Base-by-base conservation (phyloP, 2,113 vertebrate species). In the Petrocephalus microphthalmus region DNA sequence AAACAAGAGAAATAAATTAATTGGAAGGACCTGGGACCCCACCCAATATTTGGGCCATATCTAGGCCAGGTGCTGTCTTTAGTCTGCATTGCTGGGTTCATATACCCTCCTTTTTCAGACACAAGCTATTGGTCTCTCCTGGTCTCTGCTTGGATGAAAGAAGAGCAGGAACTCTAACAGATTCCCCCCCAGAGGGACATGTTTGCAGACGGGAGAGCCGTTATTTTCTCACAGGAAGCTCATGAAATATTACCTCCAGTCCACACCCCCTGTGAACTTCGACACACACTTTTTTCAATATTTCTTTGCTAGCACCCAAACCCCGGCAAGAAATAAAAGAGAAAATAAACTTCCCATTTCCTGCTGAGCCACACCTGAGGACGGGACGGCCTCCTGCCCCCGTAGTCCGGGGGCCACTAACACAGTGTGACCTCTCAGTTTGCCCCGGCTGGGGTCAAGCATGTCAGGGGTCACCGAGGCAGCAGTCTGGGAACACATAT, bases 221-320 rank as follows among this genome's bases (percentile, higher is more conserved):
- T 52, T 57, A 85, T 53, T 25, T 53, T 25, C 37, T 54, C 45
- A 47, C 53, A 85, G 51, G 84, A 85, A 56, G 84, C 84, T 85
- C 52, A 53, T 84, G 25, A 60, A 84, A 85, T 51, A 84, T 85
- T 85, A 88, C 45, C 56, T 84, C n/a, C n/a, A 37, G 33, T 47
- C 45, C 52, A n/a, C 51, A 74, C 53, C 64, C 87, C 53, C 45
- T 37, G 20, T 49, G 49, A 25, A 85, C 47, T 53, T 7, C 54
- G 52, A 85, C 49, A 53, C 84, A 85, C 25, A 53, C 52, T 25
- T 33, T 88, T 84, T 87, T 25, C 81, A 88, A 42, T 53, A 20
- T 51, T 81, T 60, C 19, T 29, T 10, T 22, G 82, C 25, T 52
- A 33, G 47, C n/a, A 49, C 29, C 42, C 20, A 47, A 64, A 29